Percentiles rank a stretch among this genome's conserved stretches.
These are phyloP conservation scores for Rosalia funebris DNA, from an alignment of 2,888 invertebrate species.

Conservation along the genomic window DNA sequence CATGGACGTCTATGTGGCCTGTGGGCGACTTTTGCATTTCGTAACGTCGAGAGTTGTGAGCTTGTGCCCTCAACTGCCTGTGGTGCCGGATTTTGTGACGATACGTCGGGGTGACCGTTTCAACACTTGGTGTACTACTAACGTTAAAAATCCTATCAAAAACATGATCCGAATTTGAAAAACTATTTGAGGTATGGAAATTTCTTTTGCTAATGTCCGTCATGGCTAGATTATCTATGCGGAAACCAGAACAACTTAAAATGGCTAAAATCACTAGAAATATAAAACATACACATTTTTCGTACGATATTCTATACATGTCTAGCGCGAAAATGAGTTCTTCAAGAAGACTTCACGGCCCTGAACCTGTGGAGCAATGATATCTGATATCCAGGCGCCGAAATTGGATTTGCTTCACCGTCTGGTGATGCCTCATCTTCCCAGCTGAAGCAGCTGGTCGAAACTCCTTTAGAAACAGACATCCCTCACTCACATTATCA, in stretches of 20 bases:
- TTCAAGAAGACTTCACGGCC: constrained; percentile 51
- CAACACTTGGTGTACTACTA: constrained; percentile 18
- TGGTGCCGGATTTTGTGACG: constrained; percentile 51
- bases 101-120: constrained; percentile 22
- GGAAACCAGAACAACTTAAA: constrained; percentile 64
- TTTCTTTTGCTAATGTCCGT: constrained; percentile 57
- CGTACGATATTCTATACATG: constrained; percentile 64
- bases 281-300: constrained; percentile 64
- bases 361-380: constrained; percentile 51
- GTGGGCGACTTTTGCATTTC: constrained; percentile 28
- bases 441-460: constrained; percentile 45
- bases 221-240: constrained; percentile 62
- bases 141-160: constrained; percentile 42
- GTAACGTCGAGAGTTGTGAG: constrained; percentile 32
- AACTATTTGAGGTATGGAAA: constrained; percentile 52
- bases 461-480: constrained; percentile 34
- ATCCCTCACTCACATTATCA: constrained; percentile 43
- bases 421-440: constrained; percentile 58
- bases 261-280: constrained; percentile 63
- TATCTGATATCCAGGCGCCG: constrained; percentile 58
- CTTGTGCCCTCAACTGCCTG: constrained; percentile 48
- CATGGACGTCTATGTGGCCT: constrained; percentile 43
- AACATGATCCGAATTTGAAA: constrained; percentile 46
- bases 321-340: constrained; percentile 49
- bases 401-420: constrained; percentile 51